These are phyloP conservation scores for Myopa testacea DNA, from an alignment of 2,888 invertebrate species.

Conservation along the genomic window DNA sequence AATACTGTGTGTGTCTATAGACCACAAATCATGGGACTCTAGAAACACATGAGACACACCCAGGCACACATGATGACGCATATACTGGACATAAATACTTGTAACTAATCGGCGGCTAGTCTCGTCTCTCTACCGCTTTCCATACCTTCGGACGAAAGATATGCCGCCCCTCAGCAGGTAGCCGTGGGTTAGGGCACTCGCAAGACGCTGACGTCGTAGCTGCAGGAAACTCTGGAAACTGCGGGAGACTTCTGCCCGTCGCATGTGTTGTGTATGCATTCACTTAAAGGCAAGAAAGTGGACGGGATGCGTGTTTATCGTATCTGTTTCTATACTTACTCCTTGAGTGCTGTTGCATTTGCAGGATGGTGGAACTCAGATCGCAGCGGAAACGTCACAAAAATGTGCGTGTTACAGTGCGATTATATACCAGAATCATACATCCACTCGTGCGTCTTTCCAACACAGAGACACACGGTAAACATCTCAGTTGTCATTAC, in stretches of 20 bases:
- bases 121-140: neutral
- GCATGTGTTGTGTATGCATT: neutral
- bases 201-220: neutral
- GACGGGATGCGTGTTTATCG: neutral
- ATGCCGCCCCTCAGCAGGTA: conserved; percentile 34
- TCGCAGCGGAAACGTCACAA: conserved; percentile 20
- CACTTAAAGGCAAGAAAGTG: neutral
- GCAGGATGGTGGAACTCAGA: neutral
- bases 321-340: neutral
- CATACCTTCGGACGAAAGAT: conserved; percentile 1
- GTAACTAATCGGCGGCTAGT: conserved; percentile 8
- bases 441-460: conserved; percentile 25
- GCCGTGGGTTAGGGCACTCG: neutral
- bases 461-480: conserved; percentile 14
- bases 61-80: neutral
- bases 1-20: neutral
- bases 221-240: conserved; percentile 17
- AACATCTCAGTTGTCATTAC: conserved; percentile 23
- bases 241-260: neutral
- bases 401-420: conserved; percentile 4
- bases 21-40: neutral
- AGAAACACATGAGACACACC: neutral
- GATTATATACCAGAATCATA: neutral
- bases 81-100: neutral
- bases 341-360: neutral